phyloP scores from a whole-genome alignment of 2,797 vertebrate species.

The Phalloptychus januarius region DNA sequence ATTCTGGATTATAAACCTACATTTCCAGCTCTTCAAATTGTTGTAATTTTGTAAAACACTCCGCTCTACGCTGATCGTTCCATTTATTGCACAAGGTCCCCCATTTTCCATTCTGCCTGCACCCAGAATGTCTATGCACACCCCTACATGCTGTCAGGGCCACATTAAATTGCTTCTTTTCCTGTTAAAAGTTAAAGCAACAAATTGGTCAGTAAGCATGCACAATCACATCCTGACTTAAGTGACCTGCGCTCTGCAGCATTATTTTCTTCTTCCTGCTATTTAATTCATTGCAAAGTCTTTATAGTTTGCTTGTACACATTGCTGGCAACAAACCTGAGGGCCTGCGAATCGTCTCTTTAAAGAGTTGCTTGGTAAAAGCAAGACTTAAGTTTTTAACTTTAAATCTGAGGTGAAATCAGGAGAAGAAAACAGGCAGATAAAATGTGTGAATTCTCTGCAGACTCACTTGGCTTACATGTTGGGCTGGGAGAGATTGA shows the following conservation, averaged over 20 bases:
- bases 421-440: background rate
- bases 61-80: no score
- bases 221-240: background rate
- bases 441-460: slow-evolving; percentile 1
- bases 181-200: background rate
- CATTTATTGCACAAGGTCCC: no score
- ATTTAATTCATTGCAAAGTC: background rate
- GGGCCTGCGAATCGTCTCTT: background rate
- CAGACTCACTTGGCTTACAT: background rate
- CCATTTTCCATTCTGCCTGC: no score
- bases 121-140: no score
- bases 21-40: no score
- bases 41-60: no score
- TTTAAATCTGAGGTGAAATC: background rate
- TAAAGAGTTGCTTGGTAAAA: background rate
- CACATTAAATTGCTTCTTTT: background rate
- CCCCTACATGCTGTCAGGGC: no score
- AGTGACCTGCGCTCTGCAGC: background rate
- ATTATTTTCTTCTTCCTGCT: background rate
- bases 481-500: slow-evolving; percentile 22
- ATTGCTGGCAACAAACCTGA: background rate
- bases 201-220: background rate
- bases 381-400: background rate
- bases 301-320: background rate
- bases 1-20: no score